Evolutionary conservation across 2,113 vertebrate genomes (phyloP), one percentile per base, ranked within the genome.

Genomic region (Megaceryle torquata): DNA sequence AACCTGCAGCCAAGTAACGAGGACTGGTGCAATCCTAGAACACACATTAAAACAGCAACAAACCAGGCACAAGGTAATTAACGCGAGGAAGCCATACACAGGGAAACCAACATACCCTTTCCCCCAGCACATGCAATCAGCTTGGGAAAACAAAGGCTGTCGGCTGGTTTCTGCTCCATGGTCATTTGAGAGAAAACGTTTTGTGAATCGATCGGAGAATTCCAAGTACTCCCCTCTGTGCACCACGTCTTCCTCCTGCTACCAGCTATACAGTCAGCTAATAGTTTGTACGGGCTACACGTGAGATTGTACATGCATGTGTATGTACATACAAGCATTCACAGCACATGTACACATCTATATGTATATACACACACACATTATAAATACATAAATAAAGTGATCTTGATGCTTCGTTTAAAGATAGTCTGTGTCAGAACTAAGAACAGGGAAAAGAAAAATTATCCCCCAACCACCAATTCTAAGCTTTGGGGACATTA

Each of bases 1-100:
- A 99, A 51, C 99, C 99, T 88, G 99, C 99, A 89, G 99, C 99
- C 64, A 99, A 97, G 83, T 99, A 99, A 16, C 99, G 98, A 22
- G 98, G 98, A 97, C 98, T 99, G 80, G 99, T 99, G 96, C 99
- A 99, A 94, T 99, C 99, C 99, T 99, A 93, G 81, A 97, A 97
- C 53, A 87, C 74, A 86, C 12, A 87, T 56, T 8, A 84, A 82
- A 21, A 71, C 81, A 90, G 59, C 11, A 57, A 46, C 19, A 91
- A 54, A 67, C 28, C 17, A 54, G 77, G 50, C 29, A 88, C 41
- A 86, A 70, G 24, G 57, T 74, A 93, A 88, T 95, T 28, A 91
- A 18, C 6, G 41, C 26, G 61, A 65, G 44, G 70, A 88, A 91
- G 37, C 28, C 60, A 77, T 17, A 60, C 2, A 13, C 7, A 13